Base-by-base conservation (phyloP, 2,797 vertebrate species). In the Ceryle rudis region DNA sequence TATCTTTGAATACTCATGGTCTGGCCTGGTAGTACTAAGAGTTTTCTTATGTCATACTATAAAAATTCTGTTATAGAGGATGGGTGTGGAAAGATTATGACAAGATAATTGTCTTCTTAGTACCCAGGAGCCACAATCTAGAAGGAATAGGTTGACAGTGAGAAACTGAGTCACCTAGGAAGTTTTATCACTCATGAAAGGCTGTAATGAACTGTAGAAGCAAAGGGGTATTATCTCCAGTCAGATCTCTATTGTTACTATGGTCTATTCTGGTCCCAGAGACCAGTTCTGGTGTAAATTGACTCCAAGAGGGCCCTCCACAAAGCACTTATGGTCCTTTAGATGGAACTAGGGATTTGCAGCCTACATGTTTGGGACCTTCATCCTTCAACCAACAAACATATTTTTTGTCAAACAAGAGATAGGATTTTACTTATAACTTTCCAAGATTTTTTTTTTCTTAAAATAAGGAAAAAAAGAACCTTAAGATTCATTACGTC, bases 91-190 rank as follows among this genome's bases (percentile, higher is more conserved):
- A 74, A 9, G 29, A 57, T 51, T 67, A 8, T 10, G 18, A 11
- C 3, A 7, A 55, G 3, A 4, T 44, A 47, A 49, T 70, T 0
- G 2, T 58, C 0, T 33, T 42, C 10, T 37, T 42, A 26, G 20
- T 69, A 22, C 5, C 9, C 28, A 17, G 31, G 5, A 69, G 17
- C 67, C 39, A 60, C 17, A 49, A 6, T 25, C 8, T 1, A 46
- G 0, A 64, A 58, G 5, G 16, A 2, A 5, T 69, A 33, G 16
- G 16, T 47, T 69, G 31, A 28, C 28, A 42, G 33, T 33, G 33
- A 79, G 7, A 9, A 64, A 31, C 10, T 42, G 39, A 73, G 22
- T 47, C 23, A 82, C 22, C 7, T 33, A 49, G 33, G 58, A 81
- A 55, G 58, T 33, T 39, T 2, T 25, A 51, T 41, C 25, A 17